These are phyloP conservation scores for Hydroisotoma schaefferi DNA, from an alignment of 2,888 invertebrate genomes.

Conservation along the genomic window DNA sequence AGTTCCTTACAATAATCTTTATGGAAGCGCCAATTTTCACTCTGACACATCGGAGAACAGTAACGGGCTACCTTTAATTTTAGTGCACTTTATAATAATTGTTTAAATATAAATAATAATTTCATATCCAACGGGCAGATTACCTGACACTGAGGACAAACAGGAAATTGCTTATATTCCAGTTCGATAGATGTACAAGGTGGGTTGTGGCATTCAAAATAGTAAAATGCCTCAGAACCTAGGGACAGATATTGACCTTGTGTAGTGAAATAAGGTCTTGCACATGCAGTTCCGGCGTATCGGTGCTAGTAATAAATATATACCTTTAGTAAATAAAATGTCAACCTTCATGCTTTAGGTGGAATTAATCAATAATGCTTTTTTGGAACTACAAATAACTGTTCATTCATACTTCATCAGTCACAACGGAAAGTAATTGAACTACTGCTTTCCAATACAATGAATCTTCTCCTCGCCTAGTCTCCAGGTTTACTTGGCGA, in stretches of 20 bases:
- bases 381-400: constrained; percentile 26
- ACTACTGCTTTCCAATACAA: constrained; percentile 57
- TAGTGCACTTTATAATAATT: too few species aligned
- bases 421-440: constrained; percentile 54
- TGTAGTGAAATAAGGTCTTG: constrained; percentile 45
- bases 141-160: constrained; percentile 56
- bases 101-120: too few species aligned
- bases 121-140: not conserved
- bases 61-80: constrained; percentile 45
- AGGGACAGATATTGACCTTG: constrained; percentile 45
- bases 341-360: not conserved
- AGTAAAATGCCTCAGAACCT: constrained; percentile 49
- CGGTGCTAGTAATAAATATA: too few species aligned
- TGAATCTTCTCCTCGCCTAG: constrained; percentile 52
- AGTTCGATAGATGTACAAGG: constrained; percentile 57
- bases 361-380: not conserved
- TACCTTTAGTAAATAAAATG: not conserved
- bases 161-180: constrained; percentile 56
- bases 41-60: constrained; percentile 46
- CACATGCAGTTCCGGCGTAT: constrained; percentile 43
- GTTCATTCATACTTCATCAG: constrained; percentile 49
- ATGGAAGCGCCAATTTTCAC: constrained; percentile 45
- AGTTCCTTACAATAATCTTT: constrained; percentile 45
- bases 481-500: constrained; percentile 37
- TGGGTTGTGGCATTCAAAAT: constrained; percentile 57